Conservation (phyloP, 2,797 vertebrate species). For the Xerus rutilus region DNA sequence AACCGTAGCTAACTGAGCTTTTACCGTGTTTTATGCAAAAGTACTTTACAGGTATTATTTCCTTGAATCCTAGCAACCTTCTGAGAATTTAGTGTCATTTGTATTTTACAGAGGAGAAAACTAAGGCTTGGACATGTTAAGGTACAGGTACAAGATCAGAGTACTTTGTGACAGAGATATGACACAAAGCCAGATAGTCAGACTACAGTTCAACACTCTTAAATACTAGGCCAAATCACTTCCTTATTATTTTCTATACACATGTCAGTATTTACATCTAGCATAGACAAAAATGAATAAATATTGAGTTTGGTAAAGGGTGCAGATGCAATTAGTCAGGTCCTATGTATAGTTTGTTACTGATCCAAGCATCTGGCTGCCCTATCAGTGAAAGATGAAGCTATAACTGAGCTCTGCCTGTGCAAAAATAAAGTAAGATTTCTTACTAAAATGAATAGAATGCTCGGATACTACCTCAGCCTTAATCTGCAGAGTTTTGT, state of each 20-base stretch:
- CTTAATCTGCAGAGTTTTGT: conserved; percentile 2
- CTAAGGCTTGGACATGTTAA: neutral
- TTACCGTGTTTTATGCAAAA: too few relatives aligned
- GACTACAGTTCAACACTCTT: neutral
- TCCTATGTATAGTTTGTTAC: neutral
- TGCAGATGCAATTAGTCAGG: neutral
- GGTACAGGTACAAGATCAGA: neutral
- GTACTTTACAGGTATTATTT: too few relatives aligned
- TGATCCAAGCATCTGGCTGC: conserved; percentile 24
- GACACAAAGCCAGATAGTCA: neutral
- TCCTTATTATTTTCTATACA: conserved; percentile 1
- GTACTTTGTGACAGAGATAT: conserved; percentile 29
- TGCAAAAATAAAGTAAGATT: conserved; percentile 26
- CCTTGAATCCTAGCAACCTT: too few relatives aligned
- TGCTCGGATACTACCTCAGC: neutral
- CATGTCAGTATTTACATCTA: neutral
- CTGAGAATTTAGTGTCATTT: too few relatives aligned
- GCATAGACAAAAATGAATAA: neutral
- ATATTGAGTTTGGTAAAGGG: neutral
- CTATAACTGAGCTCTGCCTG: conserved; percentile 32
- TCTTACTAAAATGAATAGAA: conserved; percentile 39
- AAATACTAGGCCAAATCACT: conserved; percentile 9
- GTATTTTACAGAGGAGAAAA: neutral
- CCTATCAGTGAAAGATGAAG: conserved; percentile 32
- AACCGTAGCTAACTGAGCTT: too few relatives aligned